Base-by-base conservation (phyloP, 2,888 invertebrate species). In the Palloptera scutellata region DNA sequence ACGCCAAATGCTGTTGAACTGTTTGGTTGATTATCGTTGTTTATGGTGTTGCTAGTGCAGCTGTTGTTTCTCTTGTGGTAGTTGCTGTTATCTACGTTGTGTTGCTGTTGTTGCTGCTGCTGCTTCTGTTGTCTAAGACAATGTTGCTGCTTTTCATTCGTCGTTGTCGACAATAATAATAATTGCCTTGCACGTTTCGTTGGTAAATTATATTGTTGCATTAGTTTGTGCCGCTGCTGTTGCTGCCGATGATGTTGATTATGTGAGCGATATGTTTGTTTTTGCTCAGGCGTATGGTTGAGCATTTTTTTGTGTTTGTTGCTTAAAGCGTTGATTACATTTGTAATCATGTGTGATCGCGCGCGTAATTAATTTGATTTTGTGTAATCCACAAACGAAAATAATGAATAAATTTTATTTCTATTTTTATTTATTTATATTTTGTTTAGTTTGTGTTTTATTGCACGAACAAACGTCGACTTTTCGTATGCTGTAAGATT, bases 1-100 rank as follows among this genome's bases (percentile, higher is more conserved):
- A 70, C 71, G 71, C 61, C 58, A 68, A 70, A 72, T 71, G 72
- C 73, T 74, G 72, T 74, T 74, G 74, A 72, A 74, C 73, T 71
- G 45, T 60, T 61, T 30, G 60, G 42, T n/a, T 42, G 58, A 15
- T 30, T 61, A 12, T 48, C 52, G 11, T 59, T 43, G 30, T 42
- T 48, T 40, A 45, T 66, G 59, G 10, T 57, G 58, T 17, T 51
- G 57, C 52, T 58, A 45, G 12, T n/a, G 40, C 65, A 53, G 55
- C 66, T 62, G 55, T 67, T 65, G 51, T 52, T 9, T 1, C 42
- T 62, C 5, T n/a, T 58, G 58, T 30, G 6, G 30, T 30, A 6
- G 30, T 30, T 2, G 30, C 30, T 30, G 30, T 30, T 30, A 30
- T 30, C 51, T 4, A 4, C 13, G 13, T 13, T 48, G 51, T 48